These are phyloP conservation scores for Drosophila nigritarsus DNA, from an alignment of 2,888 invertebrate genomes.

Conservation along the genomic window DNA sequence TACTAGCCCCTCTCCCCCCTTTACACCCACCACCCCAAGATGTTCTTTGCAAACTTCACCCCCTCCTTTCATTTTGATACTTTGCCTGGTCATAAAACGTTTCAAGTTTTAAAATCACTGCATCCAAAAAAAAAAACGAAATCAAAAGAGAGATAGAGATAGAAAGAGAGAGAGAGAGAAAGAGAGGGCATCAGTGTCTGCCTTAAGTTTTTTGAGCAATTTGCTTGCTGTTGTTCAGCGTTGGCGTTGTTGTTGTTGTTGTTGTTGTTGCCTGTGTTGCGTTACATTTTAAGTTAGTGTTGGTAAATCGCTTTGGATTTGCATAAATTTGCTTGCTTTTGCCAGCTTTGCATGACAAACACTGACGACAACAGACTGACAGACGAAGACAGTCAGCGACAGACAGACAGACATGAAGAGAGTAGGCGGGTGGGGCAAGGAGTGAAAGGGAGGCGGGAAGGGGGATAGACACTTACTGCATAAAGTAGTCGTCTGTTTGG, in stretches of 20 bases:
- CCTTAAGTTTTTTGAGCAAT: conserved; percentile 79
- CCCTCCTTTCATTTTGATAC: conserved; percentile 28
- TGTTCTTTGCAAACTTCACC: not conserved
- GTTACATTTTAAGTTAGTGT: conserved; percentile 79
- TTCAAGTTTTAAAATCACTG: conserved; percentile 70
- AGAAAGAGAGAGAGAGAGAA: not conserved
- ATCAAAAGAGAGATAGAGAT: not conserved
- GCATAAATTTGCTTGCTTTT: conserved; percentile 75
- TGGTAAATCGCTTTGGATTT: conserved; percentile 79
- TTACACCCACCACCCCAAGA: not conserved
- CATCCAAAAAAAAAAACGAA: conserved; percentile 58
- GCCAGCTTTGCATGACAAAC: conserved; percentile 64
- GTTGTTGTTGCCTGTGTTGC: conserved; percentile 44
- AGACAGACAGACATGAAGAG: conserved; percentile 9
- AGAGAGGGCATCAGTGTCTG: not conserved
- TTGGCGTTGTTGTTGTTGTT: conserved; percentile 29
- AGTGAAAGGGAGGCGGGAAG: not conserved
- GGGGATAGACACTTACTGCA: conserved; percentile 2
- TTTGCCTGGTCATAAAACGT: conserved; percentile 57
- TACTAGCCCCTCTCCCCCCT: conserved; percentile 17
- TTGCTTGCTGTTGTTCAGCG: conserved; percentile 59
- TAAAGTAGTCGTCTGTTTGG: conserved; percentile 20
- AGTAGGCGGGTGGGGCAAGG: not conserved
- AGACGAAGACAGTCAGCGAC: conserved; percentile 11
- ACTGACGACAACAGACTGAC: conserved; percentile 51